Evolutionary conservation across 2,888 invertebrate species (phyloP).

Genomic region (Balanococcus diminutus): DNA sequence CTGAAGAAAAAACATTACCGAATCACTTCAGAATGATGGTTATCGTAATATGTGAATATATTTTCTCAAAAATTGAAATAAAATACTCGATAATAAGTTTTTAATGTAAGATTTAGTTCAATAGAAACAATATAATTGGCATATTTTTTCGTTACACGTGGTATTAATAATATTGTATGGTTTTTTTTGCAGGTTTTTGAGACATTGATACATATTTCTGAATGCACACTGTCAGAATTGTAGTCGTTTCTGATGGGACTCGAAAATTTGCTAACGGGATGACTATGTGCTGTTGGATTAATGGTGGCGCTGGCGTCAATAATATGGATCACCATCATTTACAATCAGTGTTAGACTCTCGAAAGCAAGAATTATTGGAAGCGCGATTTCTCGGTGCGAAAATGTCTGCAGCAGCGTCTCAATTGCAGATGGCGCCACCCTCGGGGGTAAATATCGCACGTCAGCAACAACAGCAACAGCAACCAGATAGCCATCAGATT

Average conservation of each 20-base stretch:
- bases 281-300: conserved; percentile 55
- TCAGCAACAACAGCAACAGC: conserved; percentile 46
- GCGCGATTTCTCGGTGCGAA: conserved; percentile 95
- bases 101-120: too few relatives aligned
- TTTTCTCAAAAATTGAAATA: too few relatives aligned
- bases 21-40: too few relatives aligned
- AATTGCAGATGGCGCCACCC: conserved; percentile 55
- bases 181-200: conserved; percentile 51
- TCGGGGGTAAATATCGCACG: conserved; percentile 46
- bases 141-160: too few relatives aligned
- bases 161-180: neutral
- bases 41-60: too few relatives aligned
- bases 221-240: conserved; percentile 44
- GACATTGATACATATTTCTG: neutral
- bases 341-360: conserved; percentile 95
- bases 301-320: conserved; percentile 79
- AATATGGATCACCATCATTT: conserved; percentile 88
- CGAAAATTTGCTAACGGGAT: conserved; percentile 51
- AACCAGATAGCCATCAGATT: conserved; percentile 44
- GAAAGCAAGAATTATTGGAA: conserved; percentile 98
- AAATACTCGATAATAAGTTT: too few relatives aligned
- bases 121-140: too few relatives aligned
- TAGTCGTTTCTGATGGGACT: conserved; percentile 55
- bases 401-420: conserved; percentile 65
- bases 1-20: too few relatives aligned